These are phyloP conservation scores for Sula dactylatra DNA, from an alignment of 2,113 vertebrate species.

Conservation along the genomic window DNA sequence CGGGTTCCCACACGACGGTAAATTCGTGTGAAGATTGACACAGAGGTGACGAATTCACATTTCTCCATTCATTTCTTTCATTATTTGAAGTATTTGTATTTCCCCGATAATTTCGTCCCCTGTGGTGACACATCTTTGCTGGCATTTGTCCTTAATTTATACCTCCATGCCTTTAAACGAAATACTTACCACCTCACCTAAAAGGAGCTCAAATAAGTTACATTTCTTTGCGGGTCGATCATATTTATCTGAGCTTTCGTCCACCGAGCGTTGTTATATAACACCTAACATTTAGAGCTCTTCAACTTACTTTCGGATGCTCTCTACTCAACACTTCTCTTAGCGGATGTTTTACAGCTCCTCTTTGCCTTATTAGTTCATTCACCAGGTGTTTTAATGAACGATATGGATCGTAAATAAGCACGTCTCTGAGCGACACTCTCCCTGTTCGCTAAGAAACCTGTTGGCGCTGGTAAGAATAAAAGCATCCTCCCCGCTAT, in stretches of 20 bases:
- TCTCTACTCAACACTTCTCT: not conserved
- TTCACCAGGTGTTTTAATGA: not conserved
- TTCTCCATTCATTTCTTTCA: not conserved
- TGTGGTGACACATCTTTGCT: not conserved
- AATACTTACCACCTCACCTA: not conserved
- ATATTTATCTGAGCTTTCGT: not conserved
- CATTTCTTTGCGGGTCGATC: not conserved
- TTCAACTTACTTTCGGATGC: not conserved
- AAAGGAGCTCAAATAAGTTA: not conserved
- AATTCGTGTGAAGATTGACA: not conserved
- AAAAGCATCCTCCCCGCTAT: accelerated
- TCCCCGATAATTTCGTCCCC: not conserved
- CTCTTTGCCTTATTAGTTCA: not conserved
- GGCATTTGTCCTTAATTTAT: not conserved
- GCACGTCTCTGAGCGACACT: accelerated
- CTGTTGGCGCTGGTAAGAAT: accelerated
- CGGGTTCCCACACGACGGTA: accelerated
- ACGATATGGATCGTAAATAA: not conserved
- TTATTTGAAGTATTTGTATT: not conserved
- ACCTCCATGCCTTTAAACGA: not conserved
- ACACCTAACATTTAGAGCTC: not conserved
- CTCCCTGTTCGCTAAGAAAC: not conserved
- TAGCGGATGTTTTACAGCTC: not conserved
- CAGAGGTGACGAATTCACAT: not conserved
- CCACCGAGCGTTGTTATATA: accelerated